Evolutionary conservation across 2,888 invertebrate genomes (phyloP), one percentile per base, ranked within the genome.

Genomic region (Icerya purchasi): DNA sequence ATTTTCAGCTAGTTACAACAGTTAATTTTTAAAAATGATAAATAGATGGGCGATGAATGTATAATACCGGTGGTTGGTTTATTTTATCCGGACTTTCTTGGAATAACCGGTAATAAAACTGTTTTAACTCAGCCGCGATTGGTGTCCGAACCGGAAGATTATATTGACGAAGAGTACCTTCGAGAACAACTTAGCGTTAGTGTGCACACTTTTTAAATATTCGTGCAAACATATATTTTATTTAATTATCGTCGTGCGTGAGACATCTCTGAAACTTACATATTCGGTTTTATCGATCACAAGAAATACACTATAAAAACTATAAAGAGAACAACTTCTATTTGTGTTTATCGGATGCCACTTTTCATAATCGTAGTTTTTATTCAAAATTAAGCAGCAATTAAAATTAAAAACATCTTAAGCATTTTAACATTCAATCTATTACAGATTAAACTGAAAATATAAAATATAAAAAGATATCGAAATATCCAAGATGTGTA

Each of bases 101-200:
- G 84, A 67, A 82, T 92, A 19, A 91, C 91, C 0, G 88, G 88
- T 0, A 70, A 73, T 0, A 86, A 89, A 70, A 73, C 75, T 24
- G 81, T 83, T 1, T 82, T 83, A 66, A 81, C 82, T 14, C 88
- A 88, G 68, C 81, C 78, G 65, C 71, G 79, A 53, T 78, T 76
- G 50, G 73, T 76, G 56, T 83, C 89, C 2, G 91, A 93, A 69
- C 83, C 91, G 0, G 90, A 91, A 71, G 94, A 94, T 73, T 91
- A 91, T 2, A 89, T 90, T 69, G 93, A 94, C 75, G 89, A 89
- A 18, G 86, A 87, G 68, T 94, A 90, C 69, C 74, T 94, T 14
- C 77, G 88, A 63, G 93, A 93, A 74, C 93, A n/a, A n/a, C n/a
- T 89, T 0, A 84, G 89, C 64, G 80, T 80, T 70, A 70, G 72